phyloP scores from a whole-genome alignment of 2,113 vertebrate genomes.

The Gila orcuttii region DNA sequence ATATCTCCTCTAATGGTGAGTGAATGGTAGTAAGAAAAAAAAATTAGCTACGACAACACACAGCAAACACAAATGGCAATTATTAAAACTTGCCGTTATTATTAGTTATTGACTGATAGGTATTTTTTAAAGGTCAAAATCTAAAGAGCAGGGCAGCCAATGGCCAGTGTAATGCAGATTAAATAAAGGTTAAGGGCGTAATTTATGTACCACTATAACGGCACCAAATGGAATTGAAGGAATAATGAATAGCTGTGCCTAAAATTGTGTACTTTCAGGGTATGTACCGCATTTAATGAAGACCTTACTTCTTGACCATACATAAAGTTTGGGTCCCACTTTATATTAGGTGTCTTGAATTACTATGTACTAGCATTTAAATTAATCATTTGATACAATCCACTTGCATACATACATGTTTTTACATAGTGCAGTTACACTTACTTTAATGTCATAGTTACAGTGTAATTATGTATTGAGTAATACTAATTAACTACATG shows the following conservation, averaged over 20 bases:
- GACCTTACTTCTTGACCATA: neutral
- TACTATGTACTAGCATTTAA: too few relatives aligned
- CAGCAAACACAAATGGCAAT: conserved; percentile 32
- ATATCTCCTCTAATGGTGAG: conserved; percentile 79
- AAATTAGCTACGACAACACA: conserved; percentile 67
- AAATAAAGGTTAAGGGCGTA: neutral
- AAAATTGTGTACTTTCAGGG: neutral
- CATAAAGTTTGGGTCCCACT: neutral
- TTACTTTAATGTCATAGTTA: too few relatives aligned
- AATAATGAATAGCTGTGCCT: neutral
- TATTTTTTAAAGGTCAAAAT: neutral
- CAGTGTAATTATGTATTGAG: too few relatives aligned
- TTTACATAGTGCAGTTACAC: too few relatives aligned
- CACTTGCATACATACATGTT: too few relatives aligned
- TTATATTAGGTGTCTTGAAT: too few relatives aligned
- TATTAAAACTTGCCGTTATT: neutral
- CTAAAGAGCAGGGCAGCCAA: neutral
- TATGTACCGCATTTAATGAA: neutral
- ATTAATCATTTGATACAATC: too few relatives aligned
- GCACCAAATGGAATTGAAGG: neutral
- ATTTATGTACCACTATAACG: neutral
- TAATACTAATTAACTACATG: too few relatives aligned
- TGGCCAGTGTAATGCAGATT: neutral
- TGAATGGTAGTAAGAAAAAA: conserved; percentile 69
- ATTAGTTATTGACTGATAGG: neutral